Percentiles rank a stretch among this genome's conserved stretches.
Evolutionary conservation across 2,113 vertebrate genomes (phyloP).

Genomic region (Chaetura pelagica): DNA sequence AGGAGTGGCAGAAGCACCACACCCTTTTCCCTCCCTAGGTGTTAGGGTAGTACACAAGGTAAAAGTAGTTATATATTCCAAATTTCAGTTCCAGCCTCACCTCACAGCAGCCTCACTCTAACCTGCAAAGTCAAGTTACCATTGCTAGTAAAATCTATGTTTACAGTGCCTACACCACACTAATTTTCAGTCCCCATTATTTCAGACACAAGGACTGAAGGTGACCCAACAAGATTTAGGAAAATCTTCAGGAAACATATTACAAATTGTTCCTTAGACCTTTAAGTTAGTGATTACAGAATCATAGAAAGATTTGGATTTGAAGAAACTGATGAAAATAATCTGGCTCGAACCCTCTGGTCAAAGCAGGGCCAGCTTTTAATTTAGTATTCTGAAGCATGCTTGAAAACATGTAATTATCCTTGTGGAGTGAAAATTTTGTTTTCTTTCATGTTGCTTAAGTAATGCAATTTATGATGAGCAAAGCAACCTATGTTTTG

Average conservation of each 20-base stretch:
- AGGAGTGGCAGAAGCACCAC: background rate
- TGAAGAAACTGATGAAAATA: no score
- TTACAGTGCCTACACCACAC: background rate
- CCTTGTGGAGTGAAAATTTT: background rate
- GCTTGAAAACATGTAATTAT: background rate
- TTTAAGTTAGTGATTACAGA: background rate
- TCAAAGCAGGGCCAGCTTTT: background rate
- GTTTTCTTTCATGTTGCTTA: background rate
- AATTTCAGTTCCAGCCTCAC: background rate
- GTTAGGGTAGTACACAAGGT: background rate
- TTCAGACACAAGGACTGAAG: background rate
- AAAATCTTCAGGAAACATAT: background rate
- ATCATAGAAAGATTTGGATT: background rate
- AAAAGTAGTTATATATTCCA: background rate
- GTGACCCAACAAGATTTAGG: background rate
- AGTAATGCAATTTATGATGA: background rate
- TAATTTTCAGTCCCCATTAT: accelerated
- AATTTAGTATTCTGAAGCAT: background rate
- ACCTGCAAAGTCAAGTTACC: background rate
- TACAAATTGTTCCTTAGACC: background rate
- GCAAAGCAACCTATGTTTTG: background rate
- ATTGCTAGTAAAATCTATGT: background rate
- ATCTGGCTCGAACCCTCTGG: background rate
- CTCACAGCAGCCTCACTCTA: background rate
- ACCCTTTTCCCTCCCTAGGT: background rate